Percentiles rank a stretch among this genome's conserved stretches.
Conservation (phyloP, 2,797 vertebrate genomes). For the Catharus ustulatus region DNA sequence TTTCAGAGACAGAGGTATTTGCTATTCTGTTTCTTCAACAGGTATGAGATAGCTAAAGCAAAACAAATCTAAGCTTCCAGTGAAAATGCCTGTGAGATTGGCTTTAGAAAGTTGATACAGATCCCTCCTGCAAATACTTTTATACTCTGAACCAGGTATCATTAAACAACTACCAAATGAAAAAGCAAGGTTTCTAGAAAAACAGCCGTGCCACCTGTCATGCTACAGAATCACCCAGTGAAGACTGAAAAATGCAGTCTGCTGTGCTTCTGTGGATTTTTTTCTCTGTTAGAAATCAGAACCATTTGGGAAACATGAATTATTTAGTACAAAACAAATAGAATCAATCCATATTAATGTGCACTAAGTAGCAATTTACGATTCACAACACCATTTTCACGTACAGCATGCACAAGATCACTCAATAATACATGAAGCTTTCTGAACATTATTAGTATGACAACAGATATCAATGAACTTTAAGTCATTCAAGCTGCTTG, state of each 20-base stretch:
- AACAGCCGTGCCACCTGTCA: neutral
- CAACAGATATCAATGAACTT: conserved; percentile 48
- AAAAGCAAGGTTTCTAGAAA: neutral
- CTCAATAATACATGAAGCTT: conserved; percentile 58
- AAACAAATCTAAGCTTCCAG: neutral
- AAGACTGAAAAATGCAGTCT: neutral
- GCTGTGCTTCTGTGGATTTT: neutral
- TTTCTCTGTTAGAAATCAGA: conserved; percentile 14
- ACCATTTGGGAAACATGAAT: conserved; percentile 27
- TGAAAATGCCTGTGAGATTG: neutral
- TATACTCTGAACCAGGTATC: neutral
- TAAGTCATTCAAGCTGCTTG: conserved; percentile 9
- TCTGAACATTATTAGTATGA: neutral
- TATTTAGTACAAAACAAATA: conserved; percentile 51
- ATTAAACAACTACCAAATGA: neutral
- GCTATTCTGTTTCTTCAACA: neutral
- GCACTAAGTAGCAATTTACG: conserved; percentile 27
- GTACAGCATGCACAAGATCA: neutral
- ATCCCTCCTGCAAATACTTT: neutral
- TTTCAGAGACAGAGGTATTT: neutral
- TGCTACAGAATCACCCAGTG: neutral
- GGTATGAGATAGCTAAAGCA: neutral
- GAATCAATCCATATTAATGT: conserved; percentile 34
- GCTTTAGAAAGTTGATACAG: neutral
- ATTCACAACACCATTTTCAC: conserved; percentile 42